Conservation (phyloP, 2,888 invertebrate genomes). For the Folsomia candida region DNA sequence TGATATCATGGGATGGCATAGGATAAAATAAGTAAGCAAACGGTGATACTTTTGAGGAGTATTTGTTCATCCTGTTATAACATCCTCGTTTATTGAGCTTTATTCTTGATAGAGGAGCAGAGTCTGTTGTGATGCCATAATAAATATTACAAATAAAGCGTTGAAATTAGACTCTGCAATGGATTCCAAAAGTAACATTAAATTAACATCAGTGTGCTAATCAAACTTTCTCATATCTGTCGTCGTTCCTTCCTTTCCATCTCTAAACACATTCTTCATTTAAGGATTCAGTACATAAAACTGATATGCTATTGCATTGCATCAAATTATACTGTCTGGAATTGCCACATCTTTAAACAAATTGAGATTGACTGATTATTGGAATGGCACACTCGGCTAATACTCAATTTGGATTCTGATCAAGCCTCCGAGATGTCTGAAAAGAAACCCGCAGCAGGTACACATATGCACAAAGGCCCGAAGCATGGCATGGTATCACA, state of each 20-base stretch:
- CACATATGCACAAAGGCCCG: no score
- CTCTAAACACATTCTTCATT: neutral
- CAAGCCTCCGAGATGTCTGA: neutral
- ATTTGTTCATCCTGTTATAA: slow-evolving; percentile 14
- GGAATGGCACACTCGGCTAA: neutral
- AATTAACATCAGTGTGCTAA: slow-evolving; percentile 45
- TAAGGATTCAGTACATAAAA: no score
- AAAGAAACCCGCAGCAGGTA: no score
- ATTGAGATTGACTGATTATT: neutral
- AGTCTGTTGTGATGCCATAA: slow-evolving; percentile 9
- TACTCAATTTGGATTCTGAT: neutral
- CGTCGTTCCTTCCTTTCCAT: slow-evolving; percentile 15
- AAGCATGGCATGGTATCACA: no score
- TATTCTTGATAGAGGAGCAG: slow-evolving; percentile 10
- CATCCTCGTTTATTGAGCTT: slow-evolving; percentile 8
- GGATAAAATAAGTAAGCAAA: neutral
- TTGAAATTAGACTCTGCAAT: slow-evolving; percentile 19
- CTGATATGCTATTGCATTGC: no score
- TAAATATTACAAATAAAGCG: slow-evolving; percentile 29
- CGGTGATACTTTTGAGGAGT: slow-evolving; percentile 9
- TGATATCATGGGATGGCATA: slow-evolving; percentile 10
- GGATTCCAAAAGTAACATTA: slow-evolving; percentile 37
- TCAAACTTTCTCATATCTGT: slow-evolving; percentile 46
- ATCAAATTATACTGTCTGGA: neutral
- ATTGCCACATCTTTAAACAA: neutral